Base-by-base conservation (phyloP, 64 coral and sea anemone species). In the Stichodactyla mertensii region DNA sequence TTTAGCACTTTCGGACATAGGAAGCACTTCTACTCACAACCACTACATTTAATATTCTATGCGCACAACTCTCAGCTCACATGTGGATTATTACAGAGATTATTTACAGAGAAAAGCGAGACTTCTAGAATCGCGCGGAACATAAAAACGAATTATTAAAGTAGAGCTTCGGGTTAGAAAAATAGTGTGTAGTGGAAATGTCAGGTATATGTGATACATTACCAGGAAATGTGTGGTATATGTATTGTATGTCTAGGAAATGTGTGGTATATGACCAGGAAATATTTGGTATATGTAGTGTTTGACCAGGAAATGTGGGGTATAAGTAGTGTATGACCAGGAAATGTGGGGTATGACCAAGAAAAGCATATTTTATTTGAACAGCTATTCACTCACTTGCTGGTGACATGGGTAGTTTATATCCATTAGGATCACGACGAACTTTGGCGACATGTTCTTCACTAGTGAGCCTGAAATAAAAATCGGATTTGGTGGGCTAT, bases 341-440 rank as follows among this genome's bases (percentile, higher is more conserved):
- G 3, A 61, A 61, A 61, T 61, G 13, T 16, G 11, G 36, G 0
- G 36, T 45, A 45, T 45, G 13, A 61, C 59, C 59, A 61, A 9
- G 13, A 61, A 61, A 61, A 16, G 13, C 59, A 0, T 61, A 16
- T 13, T 61, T 12, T 61, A 61, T 20, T 58, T 5, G 14, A 3
- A 58, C 9, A 58, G 2, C 14, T 9, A 58, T 19, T 18, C 18
- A 77, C 94, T 85, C 81, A 96, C 94, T 87, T 57, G 90, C 88
- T 22, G 94, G 87, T 51, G 94, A 92, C 87, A 96, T 89, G 27
- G 94, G 94, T 6, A 96, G 88, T 82, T 96, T 96, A 31, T 88
- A 55, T 55, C 94, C 94, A 81, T 96, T 96, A 7, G 94, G 90
- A 20, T 96, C 94, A 53, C 94, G 90, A 19, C 91, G 91, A 64